A percentile compares a stretch with the other conserved stretches of the same genome.
These are phyloP conservation scores for Calameuta idolon DNA, from an alignment of 2,888 invertebrate species.

Conservation along the genomic window DNA sequence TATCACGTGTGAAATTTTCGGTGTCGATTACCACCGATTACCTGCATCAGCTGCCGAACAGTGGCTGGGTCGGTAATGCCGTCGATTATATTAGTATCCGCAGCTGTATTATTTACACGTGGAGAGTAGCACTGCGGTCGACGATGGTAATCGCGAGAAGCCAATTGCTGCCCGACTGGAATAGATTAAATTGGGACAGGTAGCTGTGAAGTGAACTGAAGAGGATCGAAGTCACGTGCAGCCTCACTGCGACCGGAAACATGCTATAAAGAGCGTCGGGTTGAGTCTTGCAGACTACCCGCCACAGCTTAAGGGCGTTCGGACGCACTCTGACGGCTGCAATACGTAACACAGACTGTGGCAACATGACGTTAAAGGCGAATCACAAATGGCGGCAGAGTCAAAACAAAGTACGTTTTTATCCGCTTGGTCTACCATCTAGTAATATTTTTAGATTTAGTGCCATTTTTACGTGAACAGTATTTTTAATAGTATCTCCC, in stretches of 20 bases:
- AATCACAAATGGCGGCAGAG: background rate
- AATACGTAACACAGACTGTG: background rate
- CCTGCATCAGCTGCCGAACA: conserved; percentile 38
- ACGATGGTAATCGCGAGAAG: conserved; percentile 25
- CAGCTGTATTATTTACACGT: conserved; percentile 59
- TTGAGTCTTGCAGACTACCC: conserved; percentile 1
- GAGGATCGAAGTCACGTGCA: conserved; percentile 59
- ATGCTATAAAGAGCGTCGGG: conserved; percentile 40
- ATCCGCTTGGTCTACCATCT: background rate
- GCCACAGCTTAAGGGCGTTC: background rate
- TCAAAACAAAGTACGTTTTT: background rate
- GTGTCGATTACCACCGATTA: conserved; percentile 43
- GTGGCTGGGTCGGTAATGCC: conserved; percentile 30
- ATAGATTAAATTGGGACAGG: conserved; percentile 61
- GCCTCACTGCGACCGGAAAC: conserved; percentile 54
- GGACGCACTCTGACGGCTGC: background rate
- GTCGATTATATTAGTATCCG: conserved; percentile 43
- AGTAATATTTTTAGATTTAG: background rate
- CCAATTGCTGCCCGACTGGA: conserved; percentile 22
- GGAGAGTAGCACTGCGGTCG: conserved; percentile 53
- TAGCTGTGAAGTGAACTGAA: conserved; percentile 56
- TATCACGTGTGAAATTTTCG: conserved; percentile 39
- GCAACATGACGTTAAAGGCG: background rate
- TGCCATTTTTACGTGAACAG: background rate
- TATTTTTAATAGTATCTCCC: background rate